phyloP scores from a whole-genome alignment of 2,113 vertebrate genomes.

The Oryzias melastigma region DNA sequence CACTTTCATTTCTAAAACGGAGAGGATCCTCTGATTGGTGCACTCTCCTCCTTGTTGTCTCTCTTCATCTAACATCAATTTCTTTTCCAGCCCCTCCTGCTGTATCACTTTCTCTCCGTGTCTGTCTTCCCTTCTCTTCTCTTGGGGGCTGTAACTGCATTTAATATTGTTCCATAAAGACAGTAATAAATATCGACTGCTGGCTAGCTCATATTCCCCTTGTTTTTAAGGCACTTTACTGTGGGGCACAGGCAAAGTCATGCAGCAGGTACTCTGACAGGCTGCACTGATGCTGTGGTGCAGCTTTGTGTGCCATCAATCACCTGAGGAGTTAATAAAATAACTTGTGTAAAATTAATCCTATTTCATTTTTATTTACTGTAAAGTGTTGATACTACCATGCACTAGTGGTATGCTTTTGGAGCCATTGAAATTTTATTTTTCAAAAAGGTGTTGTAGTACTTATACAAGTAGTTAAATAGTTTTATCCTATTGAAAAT shows the following conservation, averaged over 20 bases:
- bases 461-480: background rate
- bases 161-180: constrained; percentile 75
- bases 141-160: constrained; percentile 68
- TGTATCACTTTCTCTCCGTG: constrained; percentile 31
- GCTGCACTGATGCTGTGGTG: constrained; percentile 10
- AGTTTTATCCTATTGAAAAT: no score
- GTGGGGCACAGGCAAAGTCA: constrained; percentile 58
- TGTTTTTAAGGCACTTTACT: constrained; percentile 56
- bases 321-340: constrained; percentile 29
- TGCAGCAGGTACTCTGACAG: constrained; percentile 38
- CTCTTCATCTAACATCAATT: constrained; percentile 9
- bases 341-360: constrained; percentile 4
- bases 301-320: constrained; percentile 15
- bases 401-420: background rate
- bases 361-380: constrained; percentile 1
- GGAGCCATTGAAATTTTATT: background rate
- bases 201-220: constrained; percentile 67
- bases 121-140: constrained; percentile 42
- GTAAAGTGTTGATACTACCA: constrained; percentile 4
- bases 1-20: constrained; percentile 53
- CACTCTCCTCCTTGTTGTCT: background rate
- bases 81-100: constrained; percentile 18
- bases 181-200: constrained; percentile 76
- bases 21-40: constrained; percentile 40
- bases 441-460: background rate